Evolutionary conservation across 1,140 invertebrate genomes (phyloP).

Genomic region (Drosophila takahashii): DNA sequence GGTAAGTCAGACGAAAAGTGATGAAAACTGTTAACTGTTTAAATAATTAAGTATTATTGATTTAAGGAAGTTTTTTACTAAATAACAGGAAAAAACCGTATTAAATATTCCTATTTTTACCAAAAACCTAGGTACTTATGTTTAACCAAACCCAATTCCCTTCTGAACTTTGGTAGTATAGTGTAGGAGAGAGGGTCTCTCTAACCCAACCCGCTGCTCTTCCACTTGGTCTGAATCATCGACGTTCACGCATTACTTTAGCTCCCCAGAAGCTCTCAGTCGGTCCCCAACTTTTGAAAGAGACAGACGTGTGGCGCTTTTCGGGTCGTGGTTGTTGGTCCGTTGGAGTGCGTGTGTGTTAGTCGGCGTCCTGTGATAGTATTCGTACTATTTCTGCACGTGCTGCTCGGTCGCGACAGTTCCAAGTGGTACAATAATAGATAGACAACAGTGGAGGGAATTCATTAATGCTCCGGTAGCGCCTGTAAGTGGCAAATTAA

Average conservation of each 20-base stretch:
- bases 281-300: neutral
- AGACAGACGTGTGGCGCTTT: conserved; percentile 9
- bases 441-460: conserved; percentile 4
- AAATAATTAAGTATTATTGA: no score
- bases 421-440: conserved; percentile 14
- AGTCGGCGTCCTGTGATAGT: neutral
- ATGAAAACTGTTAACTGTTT: no score
- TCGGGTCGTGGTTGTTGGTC: conserved; percentile 8
- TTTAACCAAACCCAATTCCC: neutral
- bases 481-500: conserved; percentile 24
- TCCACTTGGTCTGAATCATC: neutral
- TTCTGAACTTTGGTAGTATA: neutral
- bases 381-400: conserved; percentile 33
- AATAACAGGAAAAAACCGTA: no score
- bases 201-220: neutral
- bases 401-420: conserved; percentile 8
- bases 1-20: no score
- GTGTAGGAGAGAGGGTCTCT: conserved; percentile 2
- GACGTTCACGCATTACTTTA: conserved; percentile 21
- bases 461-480: conserved; percentile 26
- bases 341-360: neutral
- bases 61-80: no score
- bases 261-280: conserved; percentile 3
- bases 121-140: no score
- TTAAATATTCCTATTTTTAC: no score